phyloP scores from a whole-genome alignment of 2,797 vertebrate species.

The Odontamblyopus rebecca region DNA sequence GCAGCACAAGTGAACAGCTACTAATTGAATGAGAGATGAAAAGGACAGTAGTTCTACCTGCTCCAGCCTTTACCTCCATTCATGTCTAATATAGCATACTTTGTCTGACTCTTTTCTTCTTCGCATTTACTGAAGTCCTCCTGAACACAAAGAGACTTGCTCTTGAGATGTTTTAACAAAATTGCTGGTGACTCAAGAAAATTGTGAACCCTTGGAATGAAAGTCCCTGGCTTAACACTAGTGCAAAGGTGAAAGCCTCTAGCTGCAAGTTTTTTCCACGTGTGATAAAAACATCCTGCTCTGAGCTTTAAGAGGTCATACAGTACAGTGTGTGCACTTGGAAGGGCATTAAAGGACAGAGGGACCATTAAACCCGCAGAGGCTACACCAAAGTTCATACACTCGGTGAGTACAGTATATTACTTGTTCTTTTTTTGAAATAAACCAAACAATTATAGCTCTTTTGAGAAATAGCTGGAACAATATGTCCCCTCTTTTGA shows the following conservation, averaged over 20 bases:
- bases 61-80: constrained; percentile 8
- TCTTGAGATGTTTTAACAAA: constrained; percentile 39
- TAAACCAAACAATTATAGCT: constrained; percentile 1
- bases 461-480: constrained; percentile 4
- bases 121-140: constrained; percentile 30
- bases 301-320: constrained; percentile 18
- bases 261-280: constrained; percentile 17
- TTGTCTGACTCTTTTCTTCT: constrained; percentile 39
- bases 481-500: constrained; percentile 1
- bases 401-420: constrained; percentile 56
- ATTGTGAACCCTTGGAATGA: constrained; percentile 34
- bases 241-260: constrained; percentile 20
- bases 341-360: constrained; percentile 34
- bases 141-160: constrained; percentile 34
- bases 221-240: constrained; percentile 20
- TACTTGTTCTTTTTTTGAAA: constrained; percentile 14
- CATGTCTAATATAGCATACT: constrained; percentile 34
- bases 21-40: constrained; percentile 71
- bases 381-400: background rate
- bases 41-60: constrained; percentile 59
- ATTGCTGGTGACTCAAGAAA: constrained; percentile 33
- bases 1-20: constrained; percentile 60
- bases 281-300: constrained; percentile 12
- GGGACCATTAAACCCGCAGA: constrained; percentile 10
- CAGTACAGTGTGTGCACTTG: constrained; percentile 18